Percentiles rank a stretch among this genome's conserved stretches.
Conservation (phyloP, 2,888 invertebrate species). For the Scaptomyza flava region DNA sequence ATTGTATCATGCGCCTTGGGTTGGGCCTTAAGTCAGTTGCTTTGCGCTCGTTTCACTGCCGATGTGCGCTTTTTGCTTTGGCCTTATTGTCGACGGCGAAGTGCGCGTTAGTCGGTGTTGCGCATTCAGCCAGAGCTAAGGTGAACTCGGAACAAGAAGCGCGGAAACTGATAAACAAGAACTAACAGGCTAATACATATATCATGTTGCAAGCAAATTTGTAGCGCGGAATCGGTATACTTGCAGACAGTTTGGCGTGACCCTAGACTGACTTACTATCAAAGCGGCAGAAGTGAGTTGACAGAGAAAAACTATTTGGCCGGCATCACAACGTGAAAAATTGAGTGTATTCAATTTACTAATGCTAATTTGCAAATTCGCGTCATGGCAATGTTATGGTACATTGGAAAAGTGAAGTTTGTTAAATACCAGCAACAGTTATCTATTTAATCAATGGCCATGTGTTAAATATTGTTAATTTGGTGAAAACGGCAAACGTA, state of each 20-base stretch:
- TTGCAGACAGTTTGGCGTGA: conserved; percentile 14
- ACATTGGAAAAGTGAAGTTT: conserved; percentile 23
- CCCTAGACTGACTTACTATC: conserved; percentile 2
- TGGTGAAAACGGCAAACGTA: conserved; percentile 21
- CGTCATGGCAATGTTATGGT: conserved; percentile 21
- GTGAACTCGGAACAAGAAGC: conserved; percentile 40
- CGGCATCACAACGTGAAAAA: conserved; percentile 15
- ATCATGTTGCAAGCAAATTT: conserved; percentile 1
- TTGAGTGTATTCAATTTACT: conserved; percentile 7
- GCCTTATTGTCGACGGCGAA: conserved; percentile 32
- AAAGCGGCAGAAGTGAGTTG: conserved; percentile 18
- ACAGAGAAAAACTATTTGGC: background rate
- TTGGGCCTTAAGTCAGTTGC: conserved; percentile 11
- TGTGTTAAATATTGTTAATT: conserved; percentile 45
- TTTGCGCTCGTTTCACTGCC: conserved; percentile 32
- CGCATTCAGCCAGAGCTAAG: conserved; percentile 71
- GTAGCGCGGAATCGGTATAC: background rate
- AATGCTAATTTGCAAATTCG: conserved; percentile 31
- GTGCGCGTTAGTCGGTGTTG: conserved; percentile 67
- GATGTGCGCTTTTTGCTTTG: conserved; percentile 37
- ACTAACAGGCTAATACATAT: conserved; percentile 5
- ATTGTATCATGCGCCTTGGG: conserved; percentile 3
- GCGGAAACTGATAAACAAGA: background rate
- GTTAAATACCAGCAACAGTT: conserved; percentile 7
- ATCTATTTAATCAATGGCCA: conserved; percentile 22